Evolutionary conservation across 2,797 vertebrate genomes (phyloP).

Genomic region (Natrix natrix): DNA sequence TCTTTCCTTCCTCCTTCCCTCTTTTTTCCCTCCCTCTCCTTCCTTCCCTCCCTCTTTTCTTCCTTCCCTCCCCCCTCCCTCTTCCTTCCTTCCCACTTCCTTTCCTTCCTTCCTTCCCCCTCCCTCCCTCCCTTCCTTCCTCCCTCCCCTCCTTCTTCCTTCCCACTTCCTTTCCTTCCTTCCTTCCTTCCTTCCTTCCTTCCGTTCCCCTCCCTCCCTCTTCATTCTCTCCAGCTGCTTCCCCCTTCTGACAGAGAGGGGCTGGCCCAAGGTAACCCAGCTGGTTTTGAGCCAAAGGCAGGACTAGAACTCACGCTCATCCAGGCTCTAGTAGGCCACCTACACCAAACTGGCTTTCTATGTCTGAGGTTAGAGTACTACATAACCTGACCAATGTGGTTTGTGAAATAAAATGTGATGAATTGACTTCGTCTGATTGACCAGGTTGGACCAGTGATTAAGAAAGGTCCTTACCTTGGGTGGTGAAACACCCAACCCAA

Average conservation of each 20-base stretch:
- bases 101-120: fast-evolving
- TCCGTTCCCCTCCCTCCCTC: background rate
- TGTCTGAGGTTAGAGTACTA: background rate
- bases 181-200: too few species aligned
- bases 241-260: background rate
- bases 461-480: background rate
- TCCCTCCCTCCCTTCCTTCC: too few species aligned
- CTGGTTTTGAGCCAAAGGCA: background rate
- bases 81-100: background rate
- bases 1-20: too few species aligned
- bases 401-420: background rate
- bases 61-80: too few species aligned
- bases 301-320: background rate
- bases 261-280: background rate
- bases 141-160: background rate
- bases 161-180: background rate
- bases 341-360: background rate
- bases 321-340: background rate
- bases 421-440: background rate
- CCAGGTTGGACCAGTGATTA: background rate
- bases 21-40: too few species aligned
- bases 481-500: background rate
- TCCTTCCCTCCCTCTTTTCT: too few species aligned
- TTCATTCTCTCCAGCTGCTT: background rate
- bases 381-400: background rate